Evolutionary conservation across 2,797 vertebrate genomes (phyloP).

Genomic region (Gobio occitaniae): DNA sequence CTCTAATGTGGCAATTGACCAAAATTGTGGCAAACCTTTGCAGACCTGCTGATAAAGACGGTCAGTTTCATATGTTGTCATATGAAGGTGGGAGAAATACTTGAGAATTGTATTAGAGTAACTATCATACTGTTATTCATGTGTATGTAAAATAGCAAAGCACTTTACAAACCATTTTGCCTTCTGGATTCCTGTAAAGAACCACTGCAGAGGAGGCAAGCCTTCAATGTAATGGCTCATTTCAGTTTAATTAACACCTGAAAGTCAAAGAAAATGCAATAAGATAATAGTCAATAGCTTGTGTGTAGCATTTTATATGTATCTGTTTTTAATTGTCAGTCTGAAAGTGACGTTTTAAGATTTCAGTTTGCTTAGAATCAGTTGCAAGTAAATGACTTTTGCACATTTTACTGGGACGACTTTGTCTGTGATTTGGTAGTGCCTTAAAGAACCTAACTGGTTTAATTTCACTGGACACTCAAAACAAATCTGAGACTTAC

Average conservation of each 20-base stretch:
- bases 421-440: constrained; percentile 28
- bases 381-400: background rate
- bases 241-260: constrained; percentile 14
- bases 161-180: constrained; percentile 57
- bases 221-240: background rate
- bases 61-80: constrained; percentile 31
- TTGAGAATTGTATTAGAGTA: constrained; percentile 60
- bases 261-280: constrained; percentile 17
- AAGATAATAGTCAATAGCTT: constrained; percentile 20
- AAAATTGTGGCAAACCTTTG: constrained; percentile 40
- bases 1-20: constrained; percentile 49
- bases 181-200: constrained; percentile 13
- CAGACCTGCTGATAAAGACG: constrained; percentile 24
- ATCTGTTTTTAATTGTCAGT: constrained; percentile 19
- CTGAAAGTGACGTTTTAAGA: background rate
- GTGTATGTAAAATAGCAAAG: constrained; percentile 38
- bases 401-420: constrained; percentile 1
- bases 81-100: constrained; percentile 43
- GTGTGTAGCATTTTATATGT: constrained; percentile 13
- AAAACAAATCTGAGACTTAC: background rate
- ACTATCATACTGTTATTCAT: constrained; percentile 33
- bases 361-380: background rate
- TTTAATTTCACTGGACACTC: background rate
- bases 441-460: background rate
- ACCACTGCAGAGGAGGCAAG: constrained; percentile 11